Percentiles rank a stretch among this genome's conserved stretches.
Conservation (phyloP, 2,888 invertebrate genomes). For the Nymphalis urticae region DNA sequence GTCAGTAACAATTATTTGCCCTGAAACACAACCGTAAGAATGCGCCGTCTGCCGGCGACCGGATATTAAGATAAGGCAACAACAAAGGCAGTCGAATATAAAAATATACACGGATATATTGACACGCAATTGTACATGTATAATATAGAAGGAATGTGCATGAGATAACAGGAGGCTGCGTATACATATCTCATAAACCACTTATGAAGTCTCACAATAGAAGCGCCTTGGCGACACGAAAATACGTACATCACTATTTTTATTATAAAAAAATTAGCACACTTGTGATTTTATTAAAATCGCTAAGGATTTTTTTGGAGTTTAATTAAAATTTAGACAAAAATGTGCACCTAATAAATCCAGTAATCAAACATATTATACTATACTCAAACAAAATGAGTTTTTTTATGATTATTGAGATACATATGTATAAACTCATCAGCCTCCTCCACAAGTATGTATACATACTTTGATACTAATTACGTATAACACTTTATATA, state of each 20-base stretch:
- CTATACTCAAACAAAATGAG: too few relatives aligned
- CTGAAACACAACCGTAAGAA: constrained; percentile 60
- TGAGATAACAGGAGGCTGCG: constrained; percentile 9
- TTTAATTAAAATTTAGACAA: too few relatives aligned
- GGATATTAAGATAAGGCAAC: constrained; percentile 58
- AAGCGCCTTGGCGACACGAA: neutral
- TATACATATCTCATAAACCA: neutral
- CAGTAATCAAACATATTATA: too few relatives aligned
- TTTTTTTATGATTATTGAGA: too few relatives aligned
- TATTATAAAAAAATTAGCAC: neutral
- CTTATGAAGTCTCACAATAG: neutral
- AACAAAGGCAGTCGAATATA: constrained; percentile 56
- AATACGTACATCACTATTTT: neutral
- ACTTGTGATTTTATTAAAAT: neutral
- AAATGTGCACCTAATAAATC: too few relatives aligned
- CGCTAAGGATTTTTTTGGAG: neutral
- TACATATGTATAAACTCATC: neutral
- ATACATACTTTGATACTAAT: constrained; percentile 1
- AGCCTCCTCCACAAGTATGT: constrained; percentile 9
- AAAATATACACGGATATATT: constrained; percentile 44
- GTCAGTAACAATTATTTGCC: constrained; percentile 45
- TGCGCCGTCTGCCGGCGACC: constrained; percentile 1
- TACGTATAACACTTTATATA: constrained; percentile 2
- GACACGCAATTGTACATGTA: constrained; percentile 13
- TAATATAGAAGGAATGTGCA: constrained; percentile 19